These are phyloP conservation scores for Otis tarda DNA, from an alignment of 2,113 vertebrate species.

Conservation along the genomic window DNA sequence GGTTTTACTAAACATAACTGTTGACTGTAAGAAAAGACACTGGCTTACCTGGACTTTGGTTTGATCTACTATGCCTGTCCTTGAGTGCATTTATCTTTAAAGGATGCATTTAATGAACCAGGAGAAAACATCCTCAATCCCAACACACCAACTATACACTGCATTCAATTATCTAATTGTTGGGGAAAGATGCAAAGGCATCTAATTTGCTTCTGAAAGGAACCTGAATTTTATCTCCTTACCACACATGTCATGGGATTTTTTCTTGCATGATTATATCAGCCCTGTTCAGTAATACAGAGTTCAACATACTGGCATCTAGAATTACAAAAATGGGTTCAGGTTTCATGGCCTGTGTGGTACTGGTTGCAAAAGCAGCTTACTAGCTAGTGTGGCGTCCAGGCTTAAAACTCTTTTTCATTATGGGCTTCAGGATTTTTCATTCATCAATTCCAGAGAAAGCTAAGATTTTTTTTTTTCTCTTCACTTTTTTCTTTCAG, in stretches of 20 bases:
- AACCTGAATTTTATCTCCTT: conserved; percentile 7
- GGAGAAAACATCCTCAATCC: background rate
- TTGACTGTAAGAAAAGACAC: background rate
- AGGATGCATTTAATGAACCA: background rate
- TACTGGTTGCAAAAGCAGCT: background rate
- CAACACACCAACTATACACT: background rate
- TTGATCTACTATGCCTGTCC: background rate
- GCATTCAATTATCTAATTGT: background rate
- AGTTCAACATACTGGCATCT: background rate
- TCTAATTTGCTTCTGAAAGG: background rate
- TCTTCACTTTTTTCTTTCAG: background rate
- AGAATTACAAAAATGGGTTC: background rate
- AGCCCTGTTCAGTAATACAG: background rate
- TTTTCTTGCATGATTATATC: conserved; percentile 13
- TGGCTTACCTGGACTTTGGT: accelerated
- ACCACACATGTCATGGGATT: background rate
- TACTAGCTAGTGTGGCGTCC: background rate
- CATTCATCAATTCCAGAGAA: background rate
- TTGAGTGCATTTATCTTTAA: background rate
- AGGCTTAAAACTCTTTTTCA: background rate
- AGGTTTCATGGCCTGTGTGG: background rate
- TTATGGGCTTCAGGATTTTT: background rate
- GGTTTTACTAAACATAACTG: background rate
- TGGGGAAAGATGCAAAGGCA: background rate
- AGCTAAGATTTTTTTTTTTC: background rate